A percentile compares a stretch with the other conserved stretches of the same genome.
These are phyloP conservation scores for Parasteatoda tepidariorum DNA, from an alignment of 1,140 invertebrate species.

Conservation along the genomic window DNA sequence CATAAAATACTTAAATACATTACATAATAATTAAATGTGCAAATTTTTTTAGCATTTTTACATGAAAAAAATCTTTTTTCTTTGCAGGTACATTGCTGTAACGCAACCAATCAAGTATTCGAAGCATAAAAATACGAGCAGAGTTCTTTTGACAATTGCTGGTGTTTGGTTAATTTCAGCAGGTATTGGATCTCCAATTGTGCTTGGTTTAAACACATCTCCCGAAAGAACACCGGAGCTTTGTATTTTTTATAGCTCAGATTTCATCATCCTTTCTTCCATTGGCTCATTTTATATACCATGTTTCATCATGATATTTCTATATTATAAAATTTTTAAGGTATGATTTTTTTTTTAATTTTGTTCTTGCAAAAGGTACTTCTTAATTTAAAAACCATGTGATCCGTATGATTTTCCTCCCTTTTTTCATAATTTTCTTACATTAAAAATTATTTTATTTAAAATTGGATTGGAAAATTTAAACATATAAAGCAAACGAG, in stretches of 20 bases:
- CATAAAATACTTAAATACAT: no score
- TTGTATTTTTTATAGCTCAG: slow-evolving; percentile 96
- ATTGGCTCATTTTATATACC: slow-evolving; percentile 99
- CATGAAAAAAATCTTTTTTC: neutral
- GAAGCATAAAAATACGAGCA: slow-evolving; percentile 95
- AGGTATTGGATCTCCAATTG: slow-evolving; percentile 96
- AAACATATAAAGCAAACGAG: no score
- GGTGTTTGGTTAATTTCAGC: slow-evolving; percentile 96
- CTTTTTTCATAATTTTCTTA: no score
- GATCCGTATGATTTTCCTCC: no score
- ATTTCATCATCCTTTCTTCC: slow-evolving; percentile 98
- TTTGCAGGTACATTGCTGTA: slow-evolving; percentile 94
- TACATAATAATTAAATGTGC: no score
- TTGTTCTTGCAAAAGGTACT: no score
- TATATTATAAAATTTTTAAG: slow-evolving; percentile 98
- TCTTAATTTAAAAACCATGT: no score
- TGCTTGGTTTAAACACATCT: slow-evolving; percentile 91
- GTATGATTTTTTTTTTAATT: slow-evolving; percentile 70
- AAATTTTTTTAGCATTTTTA: no score
- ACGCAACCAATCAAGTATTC: slow-evolving; percentile 97
- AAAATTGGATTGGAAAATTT: no score
- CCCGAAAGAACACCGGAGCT: slow-evolving; percentile 63
- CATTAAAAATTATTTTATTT: no score
- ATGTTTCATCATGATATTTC: slow-evolving; percentile 97
- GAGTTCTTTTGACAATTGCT: slow-evolving; percentile 93